Base-by-base conservation (phyloP, 2,888 invertebrate genomes). In the Epirrhoe alternata region DNA sequence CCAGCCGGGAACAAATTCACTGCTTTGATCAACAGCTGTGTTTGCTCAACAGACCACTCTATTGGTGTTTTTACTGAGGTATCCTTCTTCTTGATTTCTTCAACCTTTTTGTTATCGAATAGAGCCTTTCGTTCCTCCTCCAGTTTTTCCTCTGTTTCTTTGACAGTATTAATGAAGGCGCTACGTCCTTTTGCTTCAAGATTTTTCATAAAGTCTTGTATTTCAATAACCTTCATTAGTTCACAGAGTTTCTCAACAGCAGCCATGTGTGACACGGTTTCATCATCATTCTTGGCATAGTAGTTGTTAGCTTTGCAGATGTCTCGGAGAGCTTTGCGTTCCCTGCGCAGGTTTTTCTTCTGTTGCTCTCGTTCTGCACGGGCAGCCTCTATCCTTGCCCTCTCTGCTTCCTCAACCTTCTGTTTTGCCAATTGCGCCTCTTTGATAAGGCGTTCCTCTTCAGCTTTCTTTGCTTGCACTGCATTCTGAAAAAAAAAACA, bases 1-100 rank as follows among this genome's bases (percentile, higher is more conserved):
- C 92, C 99, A 6, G 99, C 99, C 0, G 99, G 99, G 86, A 99
- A 99, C 5, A 99, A 89, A 89, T 99, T 99, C 0, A 99, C 99
- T 17, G 98, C 99, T 89, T 99, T 99, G 60, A 99, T 98, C 3
- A 99, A 94, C 53, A 98, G 92, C 82, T 98, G 97, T 17, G 98
- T 94, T 85, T 98, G 97, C 68, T 97, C 97, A 58, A 95, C 95
- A 12, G 95, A 95, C 99, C 99, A 99, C 64, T 94, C 94, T 10
- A 94, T 93, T 0, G 94, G 92, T 3, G 90, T 86, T 75, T 92
- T 94, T 12, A 93, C 77, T 4, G 87, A 87, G 4, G 85, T 75
- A 7, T 87, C 88, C 70, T 93, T 94, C 74, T 94, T 94, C 73
- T 87, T 89, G 6, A 86, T 86, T 61, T 89, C 88, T 72, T 94